Evolutionary conservation across 2,113 vertebrate species (phyloP).

Genomic region (Ammodytes marinus): DNA sequence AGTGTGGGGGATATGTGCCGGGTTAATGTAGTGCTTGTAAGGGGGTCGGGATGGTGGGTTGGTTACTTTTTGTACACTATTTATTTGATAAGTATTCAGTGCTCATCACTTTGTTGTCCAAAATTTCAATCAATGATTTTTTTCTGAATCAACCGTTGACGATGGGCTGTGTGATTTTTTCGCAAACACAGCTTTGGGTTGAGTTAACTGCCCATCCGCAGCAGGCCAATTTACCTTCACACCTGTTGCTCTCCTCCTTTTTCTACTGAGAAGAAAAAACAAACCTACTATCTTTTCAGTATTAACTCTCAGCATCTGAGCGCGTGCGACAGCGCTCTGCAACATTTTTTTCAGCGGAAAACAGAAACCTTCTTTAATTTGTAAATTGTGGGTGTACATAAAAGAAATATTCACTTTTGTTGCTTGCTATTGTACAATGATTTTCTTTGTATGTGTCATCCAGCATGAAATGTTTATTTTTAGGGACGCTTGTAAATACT

Average conservation of each 20-base stretch:
- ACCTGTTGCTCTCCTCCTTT: background rate
- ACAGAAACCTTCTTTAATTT: constrained; percentile 64
- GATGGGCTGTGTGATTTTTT: constrained; percentile 23
- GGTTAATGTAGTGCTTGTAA: constrained; percentile 8
- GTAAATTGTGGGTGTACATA: constrained; percentile 82
- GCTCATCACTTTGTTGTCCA: constrained; percentile 59
- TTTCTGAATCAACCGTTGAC: constrained; percentile 11
- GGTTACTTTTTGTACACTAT: constrained; percentile 76
- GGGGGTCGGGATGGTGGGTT: constrained; percentile 14
- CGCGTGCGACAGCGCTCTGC: background rate
- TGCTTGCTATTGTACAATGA: constrained; percentile 86
- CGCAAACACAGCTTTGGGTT: constrained; percentile 1
- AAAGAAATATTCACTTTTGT: constrained; percentile 81
- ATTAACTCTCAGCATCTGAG: constrained; percentile 12
- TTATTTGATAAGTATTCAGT: constrained; percentile 77
- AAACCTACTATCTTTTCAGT: background rate
- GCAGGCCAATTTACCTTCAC: constrained; percentile 17
- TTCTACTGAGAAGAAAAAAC: constrained; percentile 15
- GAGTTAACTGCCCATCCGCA: constrained; percentile 24
- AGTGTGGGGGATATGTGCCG: background rate
- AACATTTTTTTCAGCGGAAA: constrained; percentile 26
- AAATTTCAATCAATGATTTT: constrained; percentile 50
- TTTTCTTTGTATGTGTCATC: constrained; percentile 89
- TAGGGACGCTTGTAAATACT: constrained; percentile 95
- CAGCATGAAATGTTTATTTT: constrained; percentile 99